Evolutionary conservation across 30 jellyfish, hydroid and myxozoan species (phyloP).

Genomic region (Euphysa ruthae): DNA sequence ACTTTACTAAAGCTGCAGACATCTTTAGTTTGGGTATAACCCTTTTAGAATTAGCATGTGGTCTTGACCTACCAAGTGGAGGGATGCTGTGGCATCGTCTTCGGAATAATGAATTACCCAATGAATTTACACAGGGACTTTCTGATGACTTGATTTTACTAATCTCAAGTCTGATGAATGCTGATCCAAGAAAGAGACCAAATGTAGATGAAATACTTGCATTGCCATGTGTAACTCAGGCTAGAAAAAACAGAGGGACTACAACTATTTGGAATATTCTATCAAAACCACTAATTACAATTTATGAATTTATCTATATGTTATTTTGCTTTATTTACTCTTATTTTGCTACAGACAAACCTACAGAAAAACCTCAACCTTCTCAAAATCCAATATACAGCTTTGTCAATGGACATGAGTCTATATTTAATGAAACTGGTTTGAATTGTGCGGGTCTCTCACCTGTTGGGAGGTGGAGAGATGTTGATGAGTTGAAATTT

Average conservation of each 20-base stretch:
- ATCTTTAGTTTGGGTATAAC: slow-evolving; percentile 88
- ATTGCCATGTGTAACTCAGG: slow-evolving; percentile 33
- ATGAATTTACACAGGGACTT: slow-evolving; percentile 59
- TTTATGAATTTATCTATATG: slow-evolving; percentile 1
- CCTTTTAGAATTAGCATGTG: slow-evolving; percentile 65
- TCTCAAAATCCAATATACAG: slow-evolving; percentile 4
- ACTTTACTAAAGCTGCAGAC: slow-evolving; percentile 72
- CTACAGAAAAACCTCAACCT: background rate
- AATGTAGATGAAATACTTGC: slow-evolving; percentile 38
- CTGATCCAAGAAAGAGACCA: slow-evolving; percentile 26
- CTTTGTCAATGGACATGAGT: background rate
- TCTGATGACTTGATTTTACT: slow-evolving; percentile 33
- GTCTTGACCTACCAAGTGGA: slow-evolving; percentile 65
- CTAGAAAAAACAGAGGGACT: background rate
- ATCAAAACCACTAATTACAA: background rate
- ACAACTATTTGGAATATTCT: background rate
- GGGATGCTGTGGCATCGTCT: slow-evolving; percentile 77
- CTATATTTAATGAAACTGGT: background rate
- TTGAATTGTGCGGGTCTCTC: background rate
- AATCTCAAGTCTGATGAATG: slow-evolving; percentile 11
- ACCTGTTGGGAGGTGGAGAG: background rate
- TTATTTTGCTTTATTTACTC: background rate
- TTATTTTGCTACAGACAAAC: background rate
- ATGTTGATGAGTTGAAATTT: background rate
- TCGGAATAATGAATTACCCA: slow-evolving; percentile 53